Conservation (phyloP, 2,113 vertebrate genomes). For the Phyllopteryx taeniolatus region DNA sequence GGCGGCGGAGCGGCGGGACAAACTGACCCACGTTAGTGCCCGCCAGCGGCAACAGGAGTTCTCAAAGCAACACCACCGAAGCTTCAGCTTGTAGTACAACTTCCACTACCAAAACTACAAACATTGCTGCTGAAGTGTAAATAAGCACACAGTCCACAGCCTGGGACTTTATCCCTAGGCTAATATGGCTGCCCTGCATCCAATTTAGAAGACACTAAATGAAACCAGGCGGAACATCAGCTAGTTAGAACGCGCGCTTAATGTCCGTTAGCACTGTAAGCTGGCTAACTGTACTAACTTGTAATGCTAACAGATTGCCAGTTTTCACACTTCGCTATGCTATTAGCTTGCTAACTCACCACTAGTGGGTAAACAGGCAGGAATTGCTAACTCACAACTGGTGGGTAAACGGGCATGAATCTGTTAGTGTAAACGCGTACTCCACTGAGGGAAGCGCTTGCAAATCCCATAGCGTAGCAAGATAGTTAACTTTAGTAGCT, state of each 20-base stretch:
- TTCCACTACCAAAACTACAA: constrained; percentile 19
- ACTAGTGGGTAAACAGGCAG: too few species aligned
- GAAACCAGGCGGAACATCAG: not conserved
- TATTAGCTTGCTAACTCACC: too few species aligned
- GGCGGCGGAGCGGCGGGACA: constrained; percentile 30
- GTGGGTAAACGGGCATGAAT: too few species aligned
- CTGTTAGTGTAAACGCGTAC: not conserved
- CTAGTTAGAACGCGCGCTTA: not conserved
- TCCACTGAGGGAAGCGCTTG: not conserved
- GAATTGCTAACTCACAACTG: too few species aligned
- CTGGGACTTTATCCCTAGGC: too few species aligned
- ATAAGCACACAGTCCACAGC: constrained; percentile 24
- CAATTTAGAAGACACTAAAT: constrained; percentile 3
- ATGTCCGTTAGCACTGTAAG: too few species aligned
- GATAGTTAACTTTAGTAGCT: too few species aligned
- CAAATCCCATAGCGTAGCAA: too few species aligned
- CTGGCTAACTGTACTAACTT: too few species aligned
- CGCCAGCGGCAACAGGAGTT: constrained; percentile 62
- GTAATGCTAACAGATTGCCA: too few species aligned
- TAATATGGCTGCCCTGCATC: not conserved
- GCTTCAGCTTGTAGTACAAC: constrained; percentile 77
- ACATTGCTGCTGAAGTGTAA: constrained; percentile 23
- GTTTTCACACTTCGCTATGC: too few species aligned
- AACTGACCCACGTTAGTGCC: constrained; percentile 26
- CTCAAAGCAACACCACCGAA: constrained; percentile 81